Conservation (phyloP, 2,888 invertebrate genomes). For the Campoletis raptor region DNA sequence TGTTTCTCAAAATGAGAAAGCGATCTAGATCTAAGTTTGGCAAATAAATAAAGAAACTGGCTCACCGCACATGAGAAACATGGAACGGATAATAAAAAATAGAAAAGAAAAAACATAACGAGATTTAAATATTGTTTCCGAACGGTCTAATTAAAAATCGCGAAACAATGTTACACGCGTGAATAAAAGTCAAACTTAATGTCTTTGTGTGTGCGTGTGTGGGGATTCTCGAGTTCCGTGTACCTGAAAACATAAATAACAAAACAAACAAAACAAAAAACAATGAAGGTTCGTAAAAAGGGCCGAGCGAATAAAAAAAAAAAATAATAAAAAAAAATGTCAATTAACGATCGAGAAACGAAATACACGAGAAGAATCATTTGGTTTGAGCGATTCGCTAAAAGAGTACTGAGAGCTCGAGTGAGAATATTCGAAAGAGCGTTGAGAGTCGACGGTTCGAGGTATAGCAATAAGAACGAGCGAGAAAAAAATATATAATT, state of each 20-base stretch:
- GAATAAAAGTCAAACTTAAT: constrained; percentile 34
- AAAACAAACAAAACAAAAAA: constrained; percentile 24
- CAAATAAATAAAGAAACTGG: neutral
- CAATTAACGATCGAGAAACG: constrained; percentile 60
- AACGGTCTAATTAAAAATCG: constrained; percentile 66
- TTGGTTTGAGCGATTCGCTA: constrained; percentile 5
- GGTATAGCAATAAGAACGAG: constrained; percentile 74
- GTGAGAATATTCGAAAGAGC: constrained; percentile 7
- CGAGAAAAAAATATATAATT: constrained; percentile 37
- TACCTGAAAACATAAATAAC: constrained; percentile 52
- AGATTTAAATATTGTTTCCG: constrained; percentile 62
- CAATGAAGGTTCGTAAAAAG: constrained; percentile 7
- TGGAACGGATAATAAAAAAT: neutral
- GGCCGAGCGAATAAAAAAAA: constrained; percentile 34
- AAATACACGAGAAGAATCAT: constrained; percentile 14
- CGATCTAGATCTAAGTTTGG: neutral
- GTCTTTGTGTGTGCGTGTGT: constrained; percentile 38
- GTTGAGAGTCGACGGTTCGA: constrained; percentile 49
- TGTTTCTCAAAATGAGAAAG: constrained; percentile 55
- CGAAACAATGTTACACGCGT: constrained; percentile 46
- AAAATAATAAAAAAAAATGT: constrained; percentile 39
- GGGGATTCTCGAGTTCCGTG: constrained; percentile 60
- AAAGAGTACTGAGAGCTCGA: constrained; percentile 27
- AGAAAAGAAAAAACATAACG: constrained; percentile 38
- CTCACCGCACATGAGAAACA: constrained; percentile 27